Conservation (phyloP, 2,113 vertebrate species). For the Kryptolebias marmoratus region DNA sequence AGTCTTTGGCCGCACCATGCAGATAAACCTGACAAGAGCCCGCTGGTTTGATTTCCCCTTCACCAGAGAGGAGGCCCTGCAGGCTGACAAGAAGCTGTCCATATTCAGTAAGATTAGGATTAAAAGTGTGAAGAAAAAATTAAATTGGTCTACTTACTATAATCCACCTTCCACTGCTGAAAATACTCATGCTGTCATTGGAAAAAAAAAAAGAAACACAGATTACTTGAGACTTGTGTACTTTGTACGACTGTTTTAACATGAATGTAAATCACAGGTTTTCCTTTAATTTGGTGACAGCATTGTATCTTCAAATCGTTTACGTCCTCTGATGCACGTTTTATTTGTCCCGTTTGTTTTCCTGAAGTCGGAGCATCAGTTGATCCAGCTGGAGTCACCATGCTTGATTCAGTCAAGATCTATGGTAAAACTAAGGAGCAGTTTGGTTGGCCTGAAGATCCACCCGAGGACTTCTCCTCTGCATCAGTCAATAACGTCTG, state of each 20-base stretch:
- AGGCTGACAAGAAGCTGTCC: constrained; percentile 96
- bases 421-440: constrained; percentile 99
- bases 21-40: constrained; percentile 94
- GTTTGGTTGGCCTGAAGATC: constrained; percentile 98
- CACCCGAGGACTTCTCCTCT: constrained; percentile 94
- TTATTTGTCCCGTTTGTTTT: not conserved
- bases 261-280: too few species aligned
- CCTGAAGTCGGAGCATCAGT: constrained; percentile 92
- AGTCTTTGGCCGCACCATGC: constrained; percentile 97
- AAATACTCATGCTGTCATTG: not conserved
- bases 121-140: not conserved
- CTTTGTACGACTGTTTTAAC: too few species aligned
- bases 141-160: not conserved
- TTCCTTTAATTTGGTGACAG: not conserved
- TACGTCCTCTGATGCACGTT: constrained; percentile 9
- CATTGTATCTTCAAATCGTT: not conserved
- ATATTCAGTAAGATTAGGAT: constrained; percentile 91
- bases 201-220: too few species aligned
- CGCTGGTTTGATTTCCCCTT: constrained; percentile 99
- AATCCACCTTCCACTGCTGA: not conserved
- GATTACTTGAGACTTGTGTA: too few species aligned
- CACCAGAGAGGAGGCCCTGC: constrained; percentile 95
- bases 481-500: constrained; percentile 94
- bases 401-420: constrained; percentile 98
- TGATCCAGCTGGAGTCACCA: constrained; percentile 97